Conservation (phyloP, 2,113 vertebrate species). For the Oryzias javanicus region DNA sequence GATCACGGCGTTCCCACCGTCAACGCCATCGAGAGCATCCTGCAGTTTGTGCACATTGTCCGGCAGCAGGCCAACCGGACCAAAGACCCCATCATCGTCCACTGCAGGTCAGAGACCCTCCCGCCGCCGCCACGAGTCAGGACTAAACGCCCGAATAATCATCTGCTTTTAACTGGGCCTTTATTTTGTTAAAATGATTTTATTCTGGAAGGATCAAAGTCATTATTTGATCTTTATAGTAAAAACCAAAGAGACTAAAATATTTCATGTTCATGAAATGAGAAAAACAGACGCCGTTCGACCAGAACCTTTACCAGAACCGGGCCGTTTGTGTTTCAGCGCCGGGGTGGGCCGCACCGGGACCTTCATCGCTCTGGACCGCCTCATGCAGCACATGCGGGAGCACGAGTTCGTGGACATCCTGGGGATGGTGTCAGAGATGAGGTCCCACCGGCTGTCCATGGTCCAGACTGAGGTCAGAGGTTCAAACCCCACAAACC, state of each 20-base stretch:
- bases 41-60: constrained; percentile 93
- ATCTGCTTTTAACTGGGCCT: too few species aligned
- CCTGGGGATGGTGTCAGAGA: constrained; percentile 90
- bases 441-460: constrained; percentile 91
- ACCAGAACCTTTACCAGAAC: too few species aligned
- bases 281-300: too few species aligned
- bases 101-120: constrained; percentile 86
- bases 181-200: too few species aligned
- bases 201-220: too few species aligned
- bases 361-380: constrained; percentile 94
- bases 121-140: too few species aligned
- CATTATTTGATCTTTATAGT: too few species aligned
- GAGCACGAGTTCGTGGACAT: constrained; percentile 93
- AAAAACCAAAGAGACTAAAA: too few species aligned
- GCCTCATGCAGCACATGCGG: constrained; percentile 91
- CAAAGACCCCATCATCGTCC: constrained; percentile 87
- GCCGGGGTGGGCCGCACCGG: constrained; percentile 94
- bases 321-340: constrained; percentile 63
- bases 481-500: background rate
- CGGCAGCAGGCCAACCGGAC: constrained; percentile 86
- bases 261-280: background rate
- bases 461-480: constrained; percentile 97
- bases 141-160: too few species aligned
- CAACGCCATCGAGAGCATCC: constrained; percentile 90
- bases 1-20: constrained; percentile 93